Base-by-base conservation (phyloP, 30 jellyfish, hydroid and myxozoan species). In the Turritopsis dohrnii region DNA sequence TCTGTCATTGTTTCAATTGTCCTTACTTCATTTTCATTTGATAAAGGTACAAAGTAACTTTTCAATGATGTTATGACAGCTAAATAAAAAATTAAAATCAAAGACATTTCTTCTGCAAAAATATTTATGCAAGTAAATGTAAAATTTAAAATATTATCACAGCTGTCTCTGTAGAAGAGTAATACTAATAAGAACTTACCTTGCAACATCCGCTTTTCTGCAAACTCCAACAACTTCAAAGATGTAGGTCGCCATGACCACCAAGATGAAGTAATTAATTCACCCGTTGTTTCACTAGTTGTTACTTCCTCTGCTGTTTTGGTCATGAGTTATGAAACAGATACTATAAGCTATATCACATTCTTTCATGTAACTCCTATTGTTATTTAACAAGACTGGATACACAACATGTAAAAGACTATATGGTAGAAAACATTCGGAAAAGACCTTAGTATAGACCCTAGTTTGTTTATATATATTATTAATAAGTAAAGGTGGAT, bases 191-290 rank as follows among this genome's bases (percentile, higher is more conserved):
- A 25, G 18, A 1, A 85, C 97, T 66, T 82, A 90, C 97, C 88
- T 28, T 92, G 52, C 20, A 90, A 53, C 60, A 90, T 90, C 65
- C 83, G 91, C 8, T 81, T 80, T 60, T 90, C 97, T 22, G 97
- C 97, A 9, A 85, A 88, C 52, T 87, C 95, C 21, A 90, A 89
- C 75, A 86, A 54, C 28, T 85, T 66, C 21, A 76, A 81, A 16
- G 97, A 90, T 21, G 97, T 90, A 74, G 97, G 97, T 54, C 95
- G 79, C 97, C 97, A 90, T 28, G 89, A 81, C 52, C 81, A 86
- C 95, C 95, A 90, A 60, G 60, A 41, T 13, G 60, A 41, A 41
- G 60, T 13, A 41, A 41, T 41, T 13, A 41, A 41, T 41, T 41
- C 60, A 3, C 60, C 60, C 60, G 60, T 41, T 41, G 60, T 41